These are phyloP conservation scores for Bruchidius siliquastri DNA, from an alignment of 2,888 invertebrate genomes.

Conservation along the genomic window DNA sequence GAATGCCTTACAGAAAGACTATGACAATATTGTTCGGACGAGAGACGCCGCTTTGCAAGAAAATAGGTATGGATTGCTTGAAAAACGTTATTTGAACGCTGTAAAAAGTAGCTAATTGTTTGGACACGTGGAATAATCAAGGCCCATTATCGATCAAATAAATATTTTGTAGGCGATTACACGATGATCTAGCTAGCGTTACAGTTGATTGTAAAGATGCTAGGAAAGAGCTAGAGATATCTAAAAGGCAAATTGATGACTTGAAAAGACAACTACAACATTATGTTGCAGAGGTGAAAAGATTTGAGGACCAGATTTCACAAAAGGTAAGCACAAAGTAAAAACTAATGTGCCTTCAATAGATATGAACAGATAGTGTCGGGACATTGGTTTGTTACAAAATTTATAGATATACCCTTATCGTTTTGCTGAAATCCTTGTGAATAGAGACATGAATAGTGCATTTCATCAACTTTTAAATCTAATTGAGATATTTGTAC, in stretches of 20 bases:
- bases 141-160: neutral
- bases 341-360: no score
- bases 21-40: conserved; percentile 53
- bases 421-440: no score
- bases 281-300: conserved; percentile 75
- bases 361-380: no score
- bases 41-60: conserved; percentile 59
- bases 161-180: conserved; percentile 54
- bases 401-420: no score
- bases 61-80: conserved; percentile 51
- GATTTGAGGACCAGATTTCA: conserved; percentile 71
- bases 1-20: conserved; percentile 56
- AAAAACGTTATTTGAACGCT: no score
- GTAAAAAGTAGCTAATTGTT: no score
- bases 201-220: conserved; percentile 58
- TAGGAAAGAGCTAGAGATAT: conserved; percentile 64
- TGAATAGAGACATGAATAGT: no score
- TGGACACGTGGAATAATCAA: conserved; percentile 1
- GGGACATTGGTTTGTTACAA: no score
- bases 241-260: conserved; percentile 66
- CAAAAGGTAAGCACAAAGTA: conserved; percentile 54
- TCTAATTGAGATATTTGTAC: no score
- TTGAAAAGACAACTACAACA: conserved; percentile 73
- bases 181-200: conserved; percentile 64
- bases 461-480: no score